These are phyloP conservation scores for Lycocerus yunnanus DNA, from an alignment of 2,888 invertebrate genomes.

Conservation along the genomic window DNA sequence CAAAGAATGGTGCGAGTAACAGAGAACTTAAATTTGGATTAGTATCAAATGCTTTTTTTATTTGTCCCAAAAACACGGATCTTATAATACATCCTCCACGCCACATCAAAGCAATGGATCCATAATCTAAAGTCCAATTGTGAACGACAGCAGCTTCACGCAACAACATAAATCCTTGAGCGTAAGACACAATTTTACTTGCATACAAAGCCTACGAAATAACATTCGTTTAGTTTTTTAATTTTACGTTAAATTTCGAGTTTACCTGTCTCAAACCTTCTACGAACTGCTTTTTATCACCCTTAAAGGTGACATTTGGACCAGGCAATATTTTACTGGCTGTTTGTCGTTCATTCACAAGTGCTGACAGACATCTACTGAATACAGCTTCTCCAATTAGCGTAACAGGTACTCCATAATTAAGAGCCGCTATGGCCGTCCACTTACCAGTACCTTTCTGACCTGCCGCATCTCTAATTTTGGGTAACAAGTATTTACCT, in stretches of 20 bases:
- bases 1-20: conserved; percentile 92
- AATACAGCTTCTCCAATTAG: conserved; percentile 98
- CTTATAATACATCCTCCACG: conserved; percentile 98
- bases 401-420: conserved; percentile 96
- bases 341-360: conserved; percentile 83
- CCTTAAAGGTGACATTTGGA: conserved; percentile 65
- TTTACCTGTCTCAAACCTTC: conserved; percentile 74
- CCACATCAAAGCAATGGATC: conserved; percentile 99
- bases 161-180: conserved; percentile 96
- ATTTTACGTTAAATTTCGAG: background rate
- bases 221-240: background rate
- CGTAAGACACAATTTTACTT: conserved; percentile 97
- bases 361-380: conserved; percentile 90
- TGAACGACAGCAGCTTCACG: conserved; percentile 90
- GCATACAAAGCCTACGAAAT: conserved; percentile 86
- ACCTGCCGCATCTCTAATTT: conserved; percentile 95
- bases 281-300: conserved; percentile 79
- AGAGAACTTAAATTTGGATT: conserved; percentile 86
- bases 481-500: conserved; percentile 79
- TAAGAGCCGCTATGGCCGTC: conserved; percentile 96
- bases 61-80: conserved; percentile 86
- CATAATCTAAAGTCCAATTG: conserved; percentile 95
- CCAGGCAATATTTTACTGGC: conserved; percentile 82
- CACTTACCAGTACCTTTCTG: conserved; percentile 99
- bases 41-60: conserved; percentile 90